phyloP scores from a whole-genome alignment of 2,797 vertebrate genomes.

The Taeniopygia guttata region DNA sequence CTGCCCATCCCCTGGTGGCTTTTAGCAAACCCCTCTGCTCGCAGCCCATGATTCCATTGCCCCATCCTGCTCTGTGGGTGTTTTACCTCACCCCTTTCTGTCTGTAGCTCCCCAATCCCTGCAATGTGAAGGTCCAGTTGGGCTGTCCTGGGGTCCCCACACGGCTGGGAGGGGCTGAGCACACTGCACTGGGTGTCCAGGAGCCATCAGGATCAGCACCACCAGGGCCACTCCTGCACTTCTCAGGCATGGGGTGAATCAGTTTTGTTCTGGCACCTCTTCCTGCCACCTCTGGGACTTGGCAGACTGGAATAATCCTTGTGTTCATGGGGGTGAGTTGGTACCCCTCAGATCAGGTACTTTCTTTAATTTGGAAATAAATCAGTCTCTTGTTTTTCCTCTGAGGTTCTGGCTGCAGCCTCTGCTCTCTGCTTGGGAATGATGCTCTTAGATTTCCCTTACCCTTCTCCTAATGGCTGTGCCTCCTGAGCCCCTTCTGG shows the following conservation, averaged over 20 bases:
- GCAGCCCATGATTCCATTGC: background rate
- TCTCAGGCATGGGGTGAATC: background rate
- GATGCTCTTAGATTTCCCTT: background rate
- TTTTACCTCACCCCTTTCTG: background rate
- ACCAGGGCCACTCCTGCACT: background rate
- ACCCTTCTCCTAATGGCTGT: accelerated
- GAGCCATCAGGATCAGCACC: background rate
- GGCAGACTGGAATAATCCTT: background rate
- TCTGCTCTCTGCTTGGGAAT: background rate
- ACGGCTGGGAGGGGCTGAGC: background rate
- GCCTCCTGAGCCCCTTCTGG: background rate
- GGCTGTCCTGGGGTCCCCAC: background rate
- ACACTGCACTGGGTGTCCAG: background rate
- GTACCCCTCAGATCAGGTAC: background rate
- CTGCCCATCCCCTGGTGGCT: background rate
- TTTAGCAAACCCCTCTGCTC: background rate
- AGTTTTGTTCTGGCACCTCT: background rate
- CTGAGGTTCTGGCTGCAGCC: background rate
- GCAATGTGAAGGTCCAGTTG: background rate
- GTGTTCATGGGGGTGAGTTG: accelerated
- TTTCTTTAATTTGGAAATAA: constrained; percentile 38
- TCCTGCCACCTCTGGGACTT: background rate
- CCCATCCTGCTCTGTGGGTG: background rate
- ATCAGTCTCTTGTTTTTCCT: background rate
- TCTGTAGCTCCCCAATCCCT: background rate